Evolutionary conservation across 2,113 vertebrate species (phyloP).

Genomic region (Toxotes chatareus): DNA sequence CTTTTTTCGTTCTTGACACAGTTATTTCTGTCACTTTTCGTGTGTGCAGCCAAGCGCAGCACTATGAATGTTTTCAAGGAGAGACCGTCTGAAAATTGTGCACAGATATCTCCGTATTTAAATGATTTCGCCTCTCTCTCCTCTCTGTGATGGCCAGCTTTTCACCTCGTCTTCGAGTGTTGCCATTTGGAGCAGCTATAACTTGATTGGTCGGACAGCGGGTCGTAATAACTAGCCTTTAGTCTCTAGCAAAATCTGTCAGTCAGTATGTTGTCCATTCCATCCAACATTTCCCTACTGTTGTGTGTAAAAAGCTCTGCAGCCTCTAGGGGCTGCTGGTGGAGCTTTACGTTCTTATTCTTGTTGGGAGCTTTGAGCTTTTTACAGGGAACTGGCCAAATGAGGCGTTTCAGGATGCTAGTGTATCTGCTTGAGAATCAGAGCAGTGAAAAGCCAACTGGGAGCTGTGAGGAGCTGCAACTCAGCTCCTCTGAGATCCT

Average conservation of each 20-base stretch:
- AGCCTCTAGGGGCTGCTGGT: slow-evolving; percentile 42
- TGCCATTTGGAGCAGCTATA: neutral
- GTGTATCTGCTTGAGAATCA: slow-evolving; percentile 60
- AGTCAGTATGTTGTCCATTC: neutral
- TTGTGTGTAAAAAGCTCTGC: slow-evolving; percentile 17
- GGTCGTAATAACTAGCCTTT: neutral
- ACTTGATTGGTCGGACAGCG: neutral
- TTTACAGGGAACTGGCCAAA: slow-evolving; percentile 30
- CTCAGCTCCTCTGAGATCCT: slow-evolving; percentile 58
- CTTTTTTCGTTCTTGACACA: neutral
- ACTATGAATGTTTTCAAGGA: neutral
- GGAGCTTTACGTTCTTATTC: slow-evolving; percentile 21
- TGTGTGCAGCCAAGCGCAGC: neutral
- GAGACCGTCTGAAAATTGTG: neutral
- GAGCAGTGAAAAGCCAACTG: slow-evolving; percentile 42
- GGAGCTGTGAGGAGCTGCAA: slow-evolving; percentile 47
- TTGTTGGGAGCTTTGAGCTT: slow-evolving; percentile 13
- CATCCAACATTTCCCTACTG: neutral
- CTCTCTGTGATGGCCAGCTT: neutral
- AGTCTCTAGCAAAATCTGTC: neutral
- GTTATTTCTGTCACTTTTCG: neutral
- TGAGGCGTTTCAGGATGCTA: slow-evolving; percentile 39
- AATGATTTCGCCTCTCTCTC: neutral
- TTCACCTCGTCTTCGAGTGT: neutral
- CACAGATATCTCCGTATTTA: neutral